These are phyloP conservation scores for Euwallacea similis DNA, from an alignment of 1,140 invertebrate genomes.

Conservation along the genomic window DNA sequence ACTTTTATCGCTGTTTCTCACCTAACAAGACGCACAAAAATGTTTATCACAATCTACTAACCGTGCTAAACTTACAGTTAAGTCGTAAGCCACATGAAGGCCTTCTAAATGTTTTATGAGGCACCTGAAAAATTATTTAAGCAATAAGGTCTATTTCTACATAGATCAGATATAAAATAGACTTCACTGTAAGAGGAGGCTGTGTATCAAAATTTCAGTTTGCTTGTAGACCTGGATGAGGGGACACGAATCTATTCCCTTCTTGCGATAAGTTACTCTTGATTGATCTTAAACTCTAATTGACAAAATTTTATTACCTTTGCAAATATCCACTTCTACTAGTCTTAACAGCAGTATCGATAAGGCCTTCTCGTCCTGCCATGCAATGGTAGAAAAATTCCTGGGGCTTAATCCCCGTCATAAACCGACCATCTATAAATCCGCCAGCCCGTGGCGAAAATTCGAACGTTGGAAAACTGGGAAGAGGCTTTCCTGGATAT, in stretches of 20 bases:
- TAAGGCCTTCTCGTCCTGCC: conserved; percentile 94
- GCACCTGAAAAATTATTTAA: conserved; percentile 59
- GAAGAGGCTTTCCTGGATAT: conserved; percentile 68
- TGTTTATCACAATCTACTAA: background rate
- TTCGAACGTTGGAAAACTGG: conserved; percentile 92
- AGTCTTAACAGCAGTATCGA: conserved; percentile 88
- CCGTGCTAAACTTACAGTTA: conserved; percentile 68
- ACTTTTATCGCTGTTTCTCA: conserved; percentile 87
- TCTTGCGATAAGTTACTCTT: background rate
- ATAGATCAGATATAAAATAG: too few species aligned
- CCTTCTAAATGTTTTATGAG: conserved; percentile 98
- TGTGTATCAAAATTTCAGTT: background rate
- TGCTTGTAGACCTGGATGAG: background rate
- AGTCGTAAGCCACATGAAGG: conserved; percentile 85
- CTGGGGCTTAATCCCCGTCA: conserved; percentile 96
- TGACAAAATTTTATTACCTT: conserved; percentile 54
- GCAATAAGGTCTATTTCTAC: too few species aligned
- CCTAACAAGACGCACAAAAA: conserved; percentile 19
- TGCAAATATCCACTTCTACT: conserved; percentile 98
- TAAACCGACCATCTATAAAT: conserved; percentile 93
- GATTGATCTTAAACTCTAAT: background rate
- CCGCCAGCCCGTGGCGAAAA: conserved; percentile 91
- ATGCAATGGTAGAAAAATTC: conserved; percentile 99
- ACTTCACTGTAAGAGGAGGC: too few species aligned
- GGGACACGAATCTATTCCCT: background rate